phyloP scores from a whole-genome alignment of 2,113 vertebrate species.

The Alces alces region DNA sequence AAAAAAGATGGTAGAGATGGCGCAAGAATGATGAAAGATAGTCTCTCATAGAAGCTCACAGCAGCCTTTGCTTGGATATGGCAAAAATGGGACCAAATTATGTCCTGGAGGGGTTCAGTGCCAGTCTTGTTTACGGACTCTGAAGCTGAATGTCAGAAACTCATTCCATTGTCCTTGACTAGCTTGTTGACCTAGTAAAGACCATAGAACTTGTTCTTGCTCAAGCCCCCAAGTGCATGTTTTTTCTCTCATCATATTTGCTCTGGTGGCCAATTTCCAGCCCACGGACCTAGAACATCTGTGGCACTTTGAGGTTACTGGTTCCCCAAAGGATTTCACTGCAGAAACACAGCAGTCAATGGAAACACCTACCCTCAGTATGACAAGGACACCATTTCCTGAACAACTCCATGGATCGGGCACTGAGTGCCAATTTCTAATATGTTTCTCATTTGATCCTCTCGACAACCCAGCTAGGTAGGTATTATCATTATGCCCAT shows the following conservation, averaged over 20 bases:
- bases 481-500: neutral
- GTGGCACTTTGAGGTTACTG: neutral
- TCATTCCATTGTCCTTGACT: neutral
- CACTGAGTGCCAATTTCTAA: neutral
- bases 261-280: neutral
- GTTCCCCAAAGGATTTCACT: neutral
- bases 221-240: neutral
- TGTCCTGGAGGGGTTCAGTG: neutral
- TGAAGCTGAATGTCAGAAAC: neutral
- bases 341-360: neutral
- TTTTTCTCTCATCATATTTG: neutral
- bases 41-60: neutral
- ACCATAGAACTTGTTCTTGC: neutral
- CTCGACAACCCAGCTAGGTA: neutral
- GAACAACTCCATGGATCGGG: neutral
- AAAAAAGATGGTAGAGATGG: neutral
- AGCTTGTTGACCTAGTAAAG: neutral
- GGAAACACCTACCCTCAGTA: accelerated
- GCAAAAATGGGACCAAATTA: neutral
- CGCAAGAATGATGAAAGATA: neutral
- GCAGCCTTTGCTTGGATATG: neutral
- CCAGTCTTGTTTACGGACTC: neutral
- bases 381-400: neutral
- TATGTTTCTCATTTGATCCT: neutral
- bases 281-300: neutral